Percentiles rank a stretch among this genome's conserved stretches.
These are phyloP conservation scores for Mactra quadrangularis DNA, from an alignment of 1,140 invertebrate species.

Conservation along the genomic window DNA sequence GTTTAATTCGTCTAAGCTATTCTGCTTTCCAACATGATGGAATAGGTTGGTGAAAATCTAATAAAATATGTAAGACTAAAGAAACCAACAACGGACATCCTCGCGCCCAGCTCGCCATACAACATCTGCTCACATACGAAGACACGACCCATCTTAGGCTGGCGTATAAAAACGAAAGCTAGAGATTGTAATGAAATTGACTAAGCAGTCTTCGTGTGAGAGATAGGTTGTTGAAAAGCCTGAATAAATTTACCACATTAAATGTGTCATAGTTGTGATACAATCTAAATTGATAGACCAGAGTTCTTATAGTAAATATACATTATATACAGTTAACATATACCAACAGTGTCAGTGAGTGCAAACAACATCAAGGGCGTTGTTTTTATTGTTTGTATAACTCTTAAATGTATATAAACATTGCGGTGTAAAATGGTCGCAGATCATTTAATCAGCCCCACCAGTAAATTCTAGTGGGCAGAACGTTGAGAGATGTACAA, in stretches of 20 bases:
- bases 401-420: background rate
- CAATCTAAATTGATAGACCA: constrained; percentile 16
- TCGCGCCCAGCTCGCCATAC: too few relatives aligned
- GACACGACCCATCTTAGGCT: too few relatives aligned
- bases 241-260: constrained; percentile 18
- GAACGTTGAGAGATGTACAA: background rate
- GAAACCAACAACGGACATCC: too few relatives aligned
- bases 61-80: too few relatives aligned
- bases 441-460: background rate
- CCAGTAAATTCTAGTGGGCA: background rate
- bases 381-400: background rate
- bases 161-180: too few relatives aligned
- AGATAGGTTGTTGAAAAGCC: background rate
- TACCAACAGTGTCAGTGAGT: background rate
- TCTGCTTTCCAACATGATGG: too few relatives aligned
- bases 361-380: background rate
- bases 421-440: background rate
- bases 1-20: too few relatives aligned
- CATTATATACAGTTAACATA: too few relatives aligned
- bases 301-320: background rate
- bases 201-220: constrained; percentile 14
- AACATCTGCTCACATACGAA: too few relatives aligned
- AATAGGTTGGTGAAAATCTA: too few relatives aligned
- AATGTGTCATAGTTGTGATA: constrained; percentile 26
- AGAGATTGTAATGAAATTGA: too few relatives aligned